Evolutionary conservation across 2,888 invertebrate genomes (phyloP), one percentile per base, ranked within the genome.

Genomic region (Hedychridium roseum): DNA sequence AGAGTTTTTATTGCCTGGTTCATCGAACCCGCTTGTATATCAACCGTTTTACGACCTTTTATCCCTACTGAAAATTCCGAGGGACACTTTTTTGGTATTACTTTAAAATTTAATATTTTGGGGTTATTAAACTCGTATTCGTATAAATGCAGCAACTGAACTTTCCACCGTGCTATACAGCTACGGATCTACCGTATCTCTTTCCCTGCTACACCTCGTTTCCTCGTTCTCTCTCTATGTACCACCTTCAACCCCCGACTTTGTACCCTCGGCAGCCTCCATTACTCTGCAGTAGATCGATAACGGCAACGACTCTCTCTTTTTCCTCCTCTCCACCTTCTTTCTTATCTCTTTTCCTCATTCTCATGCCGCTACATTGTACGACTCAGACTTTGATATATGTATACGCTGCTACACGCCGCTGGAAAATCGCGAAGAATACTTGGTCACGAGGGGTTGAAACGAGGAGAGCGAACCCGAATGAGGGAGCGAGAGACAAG

Each of bases 261-360:
- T 48, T 50, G 39, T 48, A 42, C 53, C 58, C 50, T 43, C 54
- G 35, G 47, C 66, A 55, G 62, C 54, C 54, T 62, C 60, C 58
- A 53, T 55, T 64, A 58, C 66, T 71, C 66, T 64, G 66, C 66
- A 68, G 66, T 63, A 67, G 73, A 76, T 76, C 76, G 73, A 76
- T 76, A 74, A 50, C 53, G 50, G 59, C 49, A 59, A 56, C 52
- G 58, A 43, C 40, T 54, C 56, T 63, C 21, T 32, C 42, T 50
- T 36, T 54, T 46, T 42, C 49, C 46, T 16, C 41, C 49, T 50
- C 57, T 56, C 48, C 21, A 20, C 21, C 21, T 43, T n/a, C n/a
- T n/a, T n/a, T n/a, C n/a, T n/a, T n/a, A n/a, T n/a, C n/a, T n/a
- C n/a, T n/a, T n/a, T n/a, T n/a, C n/a, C n/a, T n/a, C n/a, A n/a